phyloP scores from a whole-genome alignment of 2,888 invertebrate genomes.

The Leucophenga maculata region DNA sequence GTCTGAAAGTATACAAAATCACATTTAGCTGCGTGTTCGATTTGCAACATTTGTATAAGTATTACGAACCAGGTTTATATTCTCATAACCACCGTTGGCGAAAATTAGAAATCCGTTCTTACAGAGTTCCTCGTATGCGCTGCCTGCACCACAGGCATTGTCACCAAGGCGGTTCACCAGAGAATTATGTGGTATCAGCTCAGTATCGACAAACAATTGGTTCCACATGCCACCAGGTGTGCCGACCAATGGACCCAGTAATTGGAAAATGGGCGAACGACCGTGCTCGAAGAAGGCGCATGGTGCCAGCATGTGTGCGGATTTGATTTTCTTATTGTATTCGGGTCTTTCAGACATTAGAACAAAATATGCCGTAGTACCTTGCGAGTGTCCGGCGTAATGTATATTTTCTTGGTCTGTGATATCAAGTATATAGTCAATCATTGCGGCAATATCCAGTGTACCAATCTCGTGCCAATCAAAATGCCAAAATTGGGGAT shows the following conservation, averaged over 20 bases:
- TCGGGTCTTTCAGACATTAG: conserved; percentile 57
- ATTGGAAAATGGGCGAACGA: conserved; percentile 68
- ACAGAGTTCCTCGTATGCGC: conserved; percentile 44
- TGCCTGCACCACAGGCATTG: conserved; percentile 50
- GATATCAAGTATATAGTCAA: conserved; percentile 58
- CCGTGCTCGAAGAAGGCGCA: conserved; percentile 74
- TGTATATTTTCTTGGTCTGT: conserved; percentile 53
- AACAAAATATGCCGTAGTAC: conserved; percentile 62
- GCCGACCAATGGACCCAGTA: conserved; percentile 69
- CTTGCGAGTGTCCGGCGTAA: conserved; percentile 69
- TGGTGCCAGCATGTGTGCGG: conserved; percentile 66
- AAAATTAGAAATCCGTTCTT: conserved; percentile 55
- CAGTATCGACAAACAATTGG: conserved; percentile 50
- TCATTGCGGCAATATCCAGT: conserved; percentile 72
- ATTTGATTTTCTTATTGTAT: conserved; percentile 63
- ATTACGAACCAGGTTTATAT: conserved; percentile 53
- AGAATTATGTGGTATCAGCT: conserved; percentile 57
- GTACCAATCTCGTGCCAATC: conserved; percentile 93
- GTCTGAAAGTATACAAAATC: conserved; percentile 38
- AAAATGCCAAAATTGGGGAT: conserved; percentile 65
- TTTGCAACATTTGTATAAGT: no score
- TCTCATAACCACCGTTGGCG: conserved; percentile 59
- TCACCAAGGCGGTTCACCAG: conserved; percentile 55
- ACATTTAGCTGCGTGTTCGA: background rate
- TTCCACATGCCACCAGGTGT: conserved; percentile 57